Evolutionary conservation across 2,113 vertebrate species (phyloP), one percentile per base, ranked within the genome.

Genomic region (Centropristis striata): DNA sequence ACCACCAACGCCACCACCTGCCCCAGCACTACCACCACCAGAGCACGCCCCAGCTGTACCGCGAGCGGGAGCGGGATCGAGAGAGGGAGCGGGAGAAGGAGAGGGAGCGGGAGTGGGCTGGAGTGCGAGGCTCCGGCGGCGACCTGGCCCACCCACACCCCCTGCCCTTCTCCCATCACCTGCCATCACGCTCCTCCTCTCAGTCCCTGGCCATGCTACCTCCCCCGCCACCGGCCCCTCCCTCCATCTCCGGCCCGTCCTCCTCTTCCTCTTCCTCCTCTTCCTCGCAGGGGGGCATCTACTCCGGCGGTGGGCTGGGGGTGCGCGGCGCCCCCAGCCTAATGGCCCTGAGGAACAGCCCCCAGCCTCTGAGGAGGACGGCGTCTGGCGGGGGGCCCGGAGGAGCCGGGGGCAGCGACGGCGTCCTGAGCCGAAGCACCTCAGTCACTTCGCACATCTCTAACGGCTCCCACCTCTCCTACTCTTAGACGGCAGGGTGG

Each of bases 361-460:
- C 97, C 72, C 97, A 98, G 89, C 96, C 96, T 6, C 89, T 98
- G 60, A 94, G 96, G 82, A 96, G 96, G 88, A 97, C 96, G 81
- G 96, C 97, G 11, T 97, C 96, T 0, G 97, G 97, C 1, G 96
- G 97, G 36, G 96, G 96, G 18, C 95, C 96, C 0, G 95, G 96
- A 84, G 79, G 95, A 85, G 92, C 95, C 5, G 95, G 92, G 27
- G 91, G 92, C 28, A 87, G 83, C 13, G 96, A 96, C 28, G 95
- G 95, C 46, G 96, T 92, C 5, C 90, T 97, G 88, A 98, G 97
- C 90, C 95, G 97, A 14, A 98, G 97, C 88, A 97, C 97, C 72
- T 97, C 96, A 12, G 96, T 97, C 50, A 96, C 97, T 32, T 98
- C 97, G 13, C 97, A 98, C 93, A 97, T 98, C 92, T 96, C 97